A percentile compares a stretch with the other conserved stretches of the same genome.
phyloP scores from a whole-genome alignment of 2,797 vertebrate genomes.

The Neosalanx taihuensis region DNA sequence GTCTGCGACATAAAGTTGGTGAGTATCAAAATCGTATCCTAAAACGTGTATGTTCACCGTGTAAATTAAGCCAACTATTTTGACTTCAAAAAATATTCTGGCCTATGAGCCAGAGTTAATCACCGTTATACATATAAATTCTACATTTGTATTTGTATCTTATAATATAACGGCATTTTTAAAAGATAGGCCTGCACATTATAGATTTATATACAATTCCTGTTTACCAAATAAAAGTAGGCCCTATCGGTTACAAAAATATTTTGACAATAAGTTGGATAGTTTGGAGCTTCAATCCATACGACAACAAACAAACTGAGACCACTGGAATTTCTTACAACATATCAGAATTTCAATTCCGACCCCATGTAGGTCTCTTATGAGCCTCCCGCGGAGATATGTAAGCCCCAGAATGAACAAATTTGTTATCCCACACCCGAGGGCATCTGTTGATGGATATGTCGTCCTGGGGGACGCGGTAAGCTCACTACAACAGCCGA shows the following conservation, averaged over 20 bases:
- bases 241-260: too few species aligned
- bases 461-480: slow-evolving; percentile 65
- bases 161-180: too few species aligned
- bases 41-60: too few species aligned
- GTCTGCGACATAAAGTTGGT: neutral
- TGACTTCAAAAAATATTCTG: neutral
- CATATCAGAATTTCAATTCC: slow-evolving; percentile 55
- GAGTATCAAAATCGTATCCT: neutral
- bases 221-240: neutral
- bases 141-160: too few species aligned
- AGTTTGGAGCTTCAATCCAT: neutral
- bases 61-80: too few species aligned
- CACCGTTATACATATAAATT: too few species aligned
- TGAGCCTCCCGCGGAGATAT: slow-evolving; percentile 68
- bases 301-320: neutral
- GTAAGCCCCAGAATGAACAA: slow-evolving; percentile 72
- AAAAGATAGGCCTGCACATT: neutral
- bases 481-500: slow-evolving; percentile 62
- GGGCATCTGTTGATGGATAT: slow-evolving; percentile 78
- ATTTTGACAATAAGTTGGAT: too few species aligned
- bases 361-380: slow-evolving; percentile 42
- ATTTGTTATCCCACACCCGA: slow-evolving; percentile 75
- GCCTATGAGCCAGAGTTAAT: too few species aligned
- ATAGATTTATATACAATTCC: too few species aligned
- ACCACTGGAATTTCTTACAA: slow-evolving; percentile 23